Conservation (phyloP, 2,797 vertebrate species). For the Smutsia gigantea region DNA sequence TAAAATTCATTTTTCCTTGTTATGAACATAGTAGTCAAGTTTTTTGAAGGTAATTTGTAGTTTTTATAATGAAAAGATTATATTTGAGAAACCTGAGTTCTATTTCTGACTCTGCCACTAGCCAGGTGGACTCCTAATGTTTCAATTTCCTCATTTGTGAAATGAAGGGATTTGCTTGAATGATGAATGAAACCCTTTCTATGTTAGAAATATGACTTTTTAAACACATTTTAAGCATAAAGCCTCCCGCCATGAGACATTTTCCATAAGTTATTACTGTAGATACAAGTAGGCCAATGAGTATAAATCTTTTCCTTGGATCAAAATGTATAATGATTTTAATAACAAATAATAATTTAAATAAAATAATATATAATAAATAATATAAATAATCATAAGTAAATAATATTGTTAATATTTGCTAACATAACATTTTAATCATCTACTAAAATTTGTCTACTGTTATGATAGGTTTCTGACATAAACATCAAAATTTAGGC, state of each 20-base stretch:
- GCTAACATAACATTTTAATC: not conserved
- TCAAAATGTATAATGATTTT: not conserved
- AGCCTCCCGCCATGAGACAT: not conserved
- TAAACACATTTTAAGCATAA: not conserved
- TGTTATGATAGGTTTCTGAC: not conserved
- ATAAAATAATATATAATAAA: not conserved
- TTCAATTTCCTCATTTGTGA: not conserved
- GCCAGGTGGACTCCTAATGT: not conserved
- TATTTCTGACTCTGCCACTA: not conserved
- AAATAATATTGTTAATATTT: not conserved
- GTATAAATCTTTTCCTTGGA: not conserved
- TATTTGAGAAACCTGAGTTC: not conserved
- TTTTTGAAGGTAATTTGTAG: not conserved
- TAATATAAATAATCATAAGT: not conserved
- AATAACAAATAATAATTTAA: not conserved
- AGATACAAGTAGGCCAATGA: not conserved
- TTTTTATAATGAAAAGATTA: not conserved
- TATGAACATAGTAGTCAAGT: not conserved
- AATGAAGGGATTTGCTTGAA: not conserved
- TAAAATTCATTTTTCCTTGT: conserved; percentile 38
- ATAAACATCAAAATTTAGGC: not conserved
- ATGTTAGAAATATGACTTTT: not conserved
- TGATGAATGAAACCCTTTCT: not conserved
- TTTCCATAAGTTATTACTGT: not conserved
- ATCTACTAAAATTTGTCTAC: not conserved